Evolutionary conservation across 1,140 invertebrate species (phyloP).

Genomic region (Drosophila repleta): DNA sequence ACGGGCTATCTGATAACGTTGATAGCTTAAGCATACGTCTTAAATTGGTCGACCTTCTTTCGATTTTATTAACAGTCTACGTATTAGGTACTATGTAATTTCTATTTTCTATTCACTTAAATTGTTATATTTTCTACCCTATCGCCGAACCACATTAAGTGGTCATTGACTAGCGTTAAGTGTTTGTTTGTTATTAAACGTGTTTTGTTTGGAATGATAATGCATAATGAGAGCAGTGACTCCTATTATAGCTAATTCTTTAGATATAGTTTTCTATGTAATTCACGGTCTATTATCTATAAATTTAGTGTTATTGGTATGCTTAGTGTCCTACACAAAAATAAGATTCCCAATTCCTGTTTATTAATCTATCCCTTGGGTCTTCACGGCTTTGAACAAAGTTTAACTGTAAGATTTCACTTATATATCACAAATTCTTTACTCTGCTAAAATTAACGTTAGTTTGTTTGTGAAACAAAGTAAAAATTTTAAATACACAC

Average conservation of each 20-base stretch:
- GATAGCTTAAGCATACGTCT: slow-evolving; percentile 5
- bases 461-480: slow-evolving; percentile 76
- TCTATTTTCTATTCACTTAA: slow-evolving; percentile 19
- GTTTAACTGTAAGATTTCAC: slow-evolving; percentile 47
- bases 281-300: slow-evolving; percentile 26
- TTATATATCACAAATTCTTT: slow-evolving; percentile 10
- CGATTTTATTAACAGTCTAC: slow-evolving; percentile 61
- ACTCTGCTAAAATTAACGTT: slow-evolving; percentile 47
- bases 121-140: slow-evolving; percentile 48
- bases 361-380: slow-evolving; percentile 21
- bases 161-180: slow-evolving; percentile 62
- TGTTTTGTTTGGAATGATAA: slow-evolving; percentile 63
- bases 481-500: slow-evolving; percentile 42
- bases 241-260: slow-evolving; percentile 28
- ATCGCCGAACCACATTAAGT: slow-evolving; percentile 38
- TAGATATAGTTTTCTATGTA: slow-evolving; percentile 44
- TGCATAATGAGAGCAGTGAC: slow-evolving; percentile 11
- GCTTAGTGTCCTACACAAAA: slow-evolving; percentile 16
- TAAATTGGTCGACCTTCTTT: slow-evolving; percentile 27
- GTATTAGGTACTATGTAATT: slow-evolving; percentile 8
- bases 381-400: slow-evolving; percentile 55
- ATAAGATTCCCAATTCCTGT: neutral
- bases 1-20: slow-evolving; percentile 1
- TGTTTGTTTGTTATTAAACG: slow-evolving; percentile 76
- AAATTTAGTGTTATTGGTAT: slow-evolving; percentile 45